Base-by-base conservation (phyloP, 1,140 invertebrate species). In the Pseudachorutes palmiensis region DNA sequence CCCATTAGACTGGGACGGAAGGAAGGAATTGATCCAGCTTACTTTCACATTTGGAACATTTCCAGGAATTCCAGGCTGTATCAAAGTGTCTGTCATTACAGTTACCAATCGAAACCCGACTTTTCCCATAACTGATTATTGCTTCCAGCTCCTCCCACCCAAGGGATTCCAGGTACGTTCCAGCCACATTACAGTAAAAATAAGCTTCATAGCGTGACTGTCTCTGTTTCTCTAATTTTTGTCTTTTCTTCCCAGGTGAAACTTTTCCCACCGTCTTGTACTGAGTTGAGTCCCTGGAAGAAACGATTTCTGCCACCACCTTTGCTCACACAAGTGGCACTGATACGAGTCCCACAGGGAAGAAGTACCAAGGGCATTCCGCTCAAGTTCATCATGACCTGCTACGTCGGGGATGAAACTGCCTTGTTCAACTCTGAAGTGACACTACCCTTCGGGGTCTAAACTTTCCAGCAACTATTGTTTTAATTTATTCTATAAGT, bases 61-160 rank as follows among this genome's bases (percentile, higher is more conserved):
- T 12, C 67, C 69, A 1, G 64, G 64, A 0, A 62, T 65, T 30
- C 69, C 72, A 0, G 29, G n/a, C 0, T 26, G 19, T 48, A 65
- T 73, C 2, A 60, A 28, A 19, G 65, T 69, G 29, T 62, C 62
- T 41, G 69, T 73, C 5, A 65, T 71, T 22, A 65, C 72, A 0
- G 16, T 73, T 9, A 62, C 67, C 12, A 73, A 73, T 55, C 41
- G 59, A 31, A 70, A 55, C 57, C 29, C 28, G 12, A 48, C 45
- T 1, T n/a, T 31, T 22, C 30, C 57, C 14, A 45, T 73, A 24
- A 28, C 64, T 2, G 70, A 73, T 64, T 73, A 73, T 51, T 68
- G 68, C 36, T 73, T 73, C 30, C 72, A 73, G 41, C 57, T 73
- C n/a, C 24, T 73, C 1, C 72, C 72, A 51, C 72, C 72, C 16